These are phyloP conservation scores for Lucifuga dentata DNA, from an alignment of 2,113 vertebrate species.

Conservation along the genomic window DNA sequence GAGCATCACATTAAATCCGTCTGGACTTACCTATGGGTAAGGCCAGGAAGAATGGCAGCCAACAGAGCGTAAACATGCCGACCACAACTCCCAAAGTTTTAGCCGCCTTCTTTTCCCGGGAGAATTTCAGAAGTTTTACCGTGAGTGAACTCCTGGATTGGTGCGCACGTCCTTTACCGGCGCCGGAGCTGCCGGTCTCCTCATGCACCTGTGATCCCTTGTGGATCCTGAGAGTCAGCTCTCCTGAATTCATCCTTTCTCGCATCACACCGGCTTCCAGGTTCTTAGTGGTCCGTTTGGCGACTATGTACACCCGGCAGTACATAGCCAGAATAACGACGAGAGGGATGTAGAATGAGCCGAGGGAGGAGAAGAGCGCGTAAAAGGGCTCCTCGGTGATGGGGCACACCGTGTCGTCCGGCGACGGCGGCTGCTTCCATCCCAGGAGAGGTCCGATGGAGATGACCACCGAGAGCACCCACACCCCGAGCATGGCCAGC, in stretches of 20 bases:
- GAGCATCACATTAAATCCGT: background rate
- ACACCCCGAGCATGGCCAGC: slow-evolving; percentile 91
- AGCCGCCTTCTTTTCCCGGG: slow-evolving; percentile 95
- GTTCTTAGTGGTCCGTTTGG: slow-evolving; percentile 96
- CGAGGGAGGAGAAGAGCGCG: slow-evolving; percentile 95
- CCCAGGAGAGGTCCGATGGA: slow-evolving; percentile 97
- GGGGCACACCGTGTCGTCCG: slow-evolving; percentile 88
- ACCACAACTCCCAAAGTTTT: slow-evolving; percentile 96
- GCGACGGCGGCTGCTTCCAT: slow-evolving; percentile 94
- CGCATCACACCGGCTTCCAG: slow-evolving; percentile 96
- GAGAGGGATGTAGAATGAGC: slow-evolving; percentile 97
- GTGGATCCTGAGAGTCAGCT: slow-evolving; percentile 95
- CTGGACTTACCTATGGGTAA: slow-evolving; percentile 90
- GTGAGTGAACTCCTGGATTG: slow-evolving; percentile 91
- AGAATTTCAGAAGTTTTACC: slow-evolving; percentile 94
- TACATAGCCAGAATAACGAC: slow-evolving; percentile 96
- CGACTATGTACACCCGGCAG: slow-evolving; percentile 94
- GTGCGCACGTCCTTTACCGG: slow-evolving; percentile 85
- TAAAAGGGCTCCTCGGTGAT: slow-evolving; percentile 98
- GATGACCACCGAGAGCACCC: slow-evolving; percentile 93
- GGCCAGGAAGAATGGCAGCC: slow-evolving; percentile 95
- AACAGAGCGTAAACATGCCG: slow-evolving; percentile 95
- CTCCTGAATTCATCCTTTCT: slow-evolving; percentile 93
- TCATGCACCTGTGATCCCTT: slow-evolving; percentile 90
- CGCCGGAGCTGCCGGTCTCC: slow-evolving; percentile 75